Evolutionary conservation across 2,888 invertebrate species (phyloP), one percentile per base, ranked within the genome.

Genomic region (Horisme vitalbata): DNA sequence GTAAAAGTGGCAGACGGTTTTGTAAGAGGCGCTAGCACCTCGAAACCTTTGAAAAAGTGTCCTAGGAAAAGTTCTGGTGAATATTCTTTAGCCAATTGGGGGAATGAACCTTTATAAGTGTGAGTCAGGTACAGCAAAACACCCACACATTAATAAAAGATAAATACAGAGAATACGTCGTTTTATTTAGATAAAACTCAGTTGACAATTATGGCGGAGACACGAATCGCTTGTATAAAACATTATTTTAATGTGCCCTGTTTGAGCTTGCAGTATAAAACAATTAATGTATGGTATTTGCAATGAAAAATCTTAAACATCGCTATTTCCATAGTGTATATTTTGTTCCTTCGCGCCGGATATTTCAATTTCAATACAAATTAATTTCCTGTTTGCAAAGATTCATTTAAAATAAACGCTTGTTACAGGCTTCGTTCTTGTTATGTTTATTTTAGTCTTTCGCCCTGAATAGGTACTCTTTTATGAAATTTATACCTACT

Each of bases 1-100:
- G 58, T 43, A 44, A 63, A 61, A 68, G 65, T 62, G 80, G 77
- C 63, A 66, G 65, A 61, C 65, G 64, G 67, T 67, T 73, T 68
- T 73, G 63, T 71, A 46, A 52, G 31, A 70, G 65, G 73, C 65
- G 71, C 65, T 68, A 59, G 60, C 66, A 65, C 64, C 64, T 58
- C 53, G 55, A 60, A 65, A 57, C 64, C 64, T 68, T 71, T 71
- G 43, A 59, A 65, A 59, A 63, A 52, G 44, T 39, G 44, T 59
- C 56, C 44, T 50, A 41, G 45, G 41, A 51, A 65, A 72, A 71
- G 53, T 69, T 71, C 63, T 61, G 56, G 59, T 57, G 36, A 41
- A 24, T 33, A 52, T 52, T 28, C 15, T 18, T 41, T 43, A 37
- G 28, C 44, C 37, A 44, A 55, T 52, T 45, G 41, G 44, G 36